A percentile compares a stretch with the other conserved stretches of the same genome.
Evolutionary conservation across 1,140 invertebrate genomes (phyloP).

Genomic region (Choristoneura fumiferana): DNA sequence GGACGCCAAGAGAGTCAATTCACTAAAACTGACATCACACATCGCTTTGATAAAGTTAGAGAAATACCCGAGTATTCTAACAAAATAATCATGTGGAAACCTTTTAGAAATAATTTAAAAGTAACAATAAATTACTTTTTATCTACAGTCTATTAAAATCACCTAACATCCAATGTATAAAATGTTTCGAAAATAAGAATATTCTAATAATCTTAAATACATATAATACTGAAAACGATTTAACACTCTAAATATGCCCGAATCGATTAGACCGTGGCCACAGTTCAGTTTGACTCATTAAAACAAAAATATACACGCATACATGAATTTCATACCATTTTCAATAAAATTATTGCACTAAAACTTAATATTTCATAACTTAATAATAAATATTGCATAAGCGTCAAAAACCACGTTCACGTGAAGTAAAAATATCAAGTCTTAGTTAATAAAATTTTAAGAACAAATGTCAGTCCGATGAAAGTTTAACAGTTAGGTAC

Average conservation of each 20-base stretch:
- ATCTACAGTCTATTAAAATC: conserved; percentile 70
- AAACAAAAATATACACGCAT: conserved; percentile 67
- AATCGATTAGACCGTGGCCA: conserved; percentile 48
- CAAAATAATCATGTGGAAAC: conserved; percentile 60
- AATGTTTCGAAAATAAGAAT: conserved; percentile 62
- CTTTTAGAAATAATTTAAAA: conserved; percentile 72
- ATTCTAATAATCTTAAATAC: conserved; percentile 69
- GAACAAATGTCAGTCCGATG: conserved; percentile 70
- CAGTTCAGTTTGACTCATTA: conserved; percentile 46
- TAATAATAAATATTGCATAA: conserved; percentile 76
- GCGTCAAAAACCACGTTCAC: conserved; percentile 62
- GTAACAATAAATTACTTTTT: conserved; percentile 75
- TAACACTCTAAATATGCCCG: conserved; percentile 48
- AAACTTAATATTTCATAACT: conserved; percentile 65
- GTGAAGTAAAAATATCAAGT: conserved; percentile 64
- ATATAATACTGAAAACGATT: conserved; percentile 74
- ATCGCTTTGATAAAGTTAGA: conserved; percentile 35
- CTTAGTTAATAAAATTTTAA: conserved; percentile 69
- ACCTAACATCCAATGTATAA: conserved; percentile 65
- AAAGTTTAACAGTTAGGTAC: conserved; percentile 52
- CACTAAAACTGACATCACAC: conserved; percentile 38
- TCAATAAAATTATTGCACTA: conserved; percentile 76
- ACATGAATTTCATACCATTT: conserved; percentile 73
- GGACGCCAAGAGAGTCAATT: conserved; percentile 58
- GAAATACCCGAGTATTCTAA: conserved; percentile 41